These are phyloP conservation scores for Caranx ignobilis DNA, from an alignment of 2,113 vertebrate genomes.

Conservation along the genomic window DNA sequence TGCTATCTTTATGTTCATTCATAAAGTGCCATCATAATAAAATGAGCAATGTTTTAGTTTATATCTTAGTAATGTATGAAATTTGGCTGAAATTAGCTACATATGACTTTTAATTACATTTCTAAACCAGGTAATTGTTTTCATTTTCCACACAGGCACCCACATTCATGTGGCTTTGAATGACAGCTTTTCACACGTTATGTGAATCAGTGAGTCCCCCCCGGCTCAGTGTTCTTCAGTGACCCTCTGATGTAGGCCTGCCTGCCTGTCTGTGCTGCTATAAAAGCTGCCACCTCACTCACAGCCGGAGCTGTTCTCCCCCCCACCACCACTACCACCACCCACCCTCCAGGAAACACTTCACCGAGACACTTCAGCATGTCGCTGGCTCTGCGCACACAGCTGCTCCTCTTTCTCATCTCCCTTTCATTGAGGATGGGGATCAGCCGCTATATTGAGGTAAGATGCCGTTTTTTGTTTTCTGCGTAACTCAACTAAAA, in stretches of 20 bases:
- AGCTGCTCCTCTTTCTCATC: slow-evolving; percentile 73
- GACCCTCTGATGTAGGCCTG: slow-evolving; percentile 60
- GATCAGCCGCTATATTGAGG: slow-evolving; percentile 74
- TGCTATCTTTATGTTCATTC: not conserved
- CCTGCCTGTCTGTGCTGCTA: slow-evolving; percentile 57
- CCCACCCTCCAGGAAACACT: slow-evolving; percentile 35
- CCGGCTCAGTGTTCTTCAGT: slow-evolving; percentile 19
- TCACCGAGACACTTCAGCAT: slow-evolving; percentile 64
- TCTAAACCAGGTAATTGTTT: not conserved
- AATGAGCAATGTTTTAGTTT: not conserved
- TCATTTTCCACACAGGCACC: not conserved
- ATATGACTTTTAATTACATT: slow-evolving; percentile 2
- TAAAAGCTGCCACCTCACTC: slow-evolving; percentile 71
- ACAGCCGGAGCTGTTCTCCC: slow-evolving; percentile 50
- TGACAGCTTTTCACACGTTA: slow-evolving; percentile 22
- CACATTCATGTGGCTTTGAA: not conserved
- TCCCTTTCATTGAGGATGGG: slow-evolving; percentile 65
- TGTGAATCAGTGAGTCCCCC: not conserved
- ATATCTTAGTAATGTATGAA: not conserved
- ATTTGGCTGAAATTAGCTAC: not conserved
- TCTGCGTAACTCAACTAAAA: not conserved
- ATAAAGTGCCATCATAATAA: not conserved
- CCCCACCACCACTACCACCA: slow-evolving; percentile 7
- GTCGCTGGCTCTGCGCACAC: slow-evolving; percentile 64
- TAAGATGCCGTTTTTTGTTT: slow-evolving; percentile 26